Evolutionary conservation across 2,113 vertebrate genomes (phyloP), one percentile per base, ranked within the genome.

Genomic region (Leucosticte australis): DNA sequence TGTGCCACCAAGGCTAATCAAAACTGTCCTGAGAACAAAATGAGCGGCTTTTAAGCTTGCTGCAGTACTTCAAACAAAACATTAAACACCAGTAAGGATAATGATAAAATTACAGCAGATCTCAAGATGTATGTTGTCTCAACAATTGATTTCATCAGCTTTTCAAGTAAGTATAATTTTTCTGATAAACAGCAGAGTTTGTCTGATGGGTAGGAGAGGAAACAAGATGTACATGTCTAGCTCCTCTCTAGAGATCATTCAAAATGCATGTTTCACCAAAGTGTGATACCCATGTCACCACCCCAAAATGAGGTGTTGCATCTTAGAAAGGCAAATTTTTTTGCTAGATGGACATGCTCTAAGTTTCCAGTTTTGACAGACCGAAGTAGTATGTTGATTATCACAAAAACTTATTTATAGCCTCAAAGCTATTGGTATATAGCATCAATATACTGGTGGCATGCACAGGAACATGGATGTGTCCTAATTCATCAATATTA

Each of bases 161-260:
- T 65, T 33, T n/a, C 15, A 62, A 26, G 23, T 10, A 53, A 20
- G 12, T 21, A 1, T 0, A 13, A 16, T 23, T 89, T 55, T 87
- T 64, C 39, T 50, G 13, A 56, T 37, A 15, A 47, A 35, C 23
- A 44, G 17, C 9, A 75, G 22, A n/a, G 9, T 23, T 28, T 2
- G 3, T 18, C 6, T 37, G 24, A 49, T 12, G 35, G 15, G 26
- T 21, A 59, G 26, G 41, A 77, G 6, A 65, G 11, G 13, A 24
- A 53, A 16, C 5, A 10, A 4, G 4, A 16, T 2, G 4, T 6
- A 33, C 2, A 0, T 6, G 2, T 24, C 18, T 8, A 13, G 7
- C 31, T 65, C 35, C 39, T 91, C 28, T 46, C 5, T 7, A 35
- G 30, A 75, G 10, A 42, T 15, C 3, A 7, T 27, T 39, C 31